Evolutionary conservation across 2,888 invertebrate species (phyloP).

Genomic region (Prenolepis imparis): DNA sequence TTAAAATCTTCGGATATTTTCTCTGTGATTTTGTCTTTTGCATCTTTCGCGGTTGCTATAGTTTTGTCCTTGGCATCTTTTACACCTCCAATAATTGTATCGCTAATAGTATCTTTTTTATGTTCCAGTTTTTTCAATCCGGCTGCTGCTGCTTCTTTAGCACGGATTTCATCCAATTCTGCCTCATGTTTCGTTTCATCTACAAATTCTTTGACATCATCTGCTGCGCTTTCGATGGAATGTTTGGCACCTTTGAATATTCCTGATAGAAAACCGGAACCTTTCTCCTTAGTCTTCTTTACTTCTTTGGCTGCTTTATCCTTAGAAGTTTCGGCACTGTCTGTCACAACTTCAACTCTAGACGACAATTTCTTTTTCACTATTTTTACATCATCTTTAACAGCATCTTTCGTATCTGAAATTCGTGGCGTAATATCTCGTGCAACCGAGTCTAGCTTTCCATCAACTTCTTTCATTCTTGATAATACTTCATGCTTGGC

Average conservation of each 20-base stretch:
- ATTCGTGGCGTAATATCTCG: slow-evolving; percentile 60
- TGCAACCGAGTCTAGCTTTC: slow-evolving; percentile 86
- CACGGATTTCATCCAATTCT: slow-evolving; percentile 62
- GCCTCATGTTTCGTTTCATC: slow-evolving; percentile 58
- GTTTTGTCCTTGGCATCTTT: slow-evolving; percentile 37
- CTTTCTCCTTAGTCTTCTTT: slow-evolving; percentile 76
- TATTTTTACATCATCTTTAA: slow-evolving; percentile 75
- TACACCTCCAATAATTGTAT: not conserved
- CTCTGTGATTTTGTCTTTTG: slow-evolving; percentile 59
- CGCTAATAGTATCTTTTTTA: slow-evolving; percentile 9
- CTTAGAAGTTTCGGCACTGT: slow-evolving; percentile 59
- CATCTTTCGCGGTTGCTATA: slow-evolving; percentile 31
- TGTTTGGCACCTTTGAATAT: slow-evolving; percentile 80
- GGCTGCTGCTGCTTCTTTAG: slow-evolving; percentile 30
- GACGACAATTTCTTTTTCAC: slow-evolving; percentile 47
- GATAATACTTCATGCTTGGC: slow-evolving; percentile 85
- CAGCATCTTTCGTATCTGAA: slow-evolving; percentile 77
- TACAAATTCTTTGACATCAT: slow-evolving; percentile 74
- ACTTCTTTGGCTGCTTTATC: slow-evolving; percentile 66
- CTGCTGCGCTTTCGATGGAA: slow-evolving; percentile 71
- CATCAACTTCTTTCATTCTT: slow-evolving; percentile 80
- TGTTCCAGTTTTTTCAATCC: slow-evolving; percentile 32
- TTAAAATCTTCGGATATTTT: slow-evolving; percentile 77
- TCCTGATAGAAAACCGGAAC: slow-evolving; percentile 75
- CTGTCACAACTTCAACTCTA: slow-evolving; percentile 30